Percentiles rank a stretch among this genome's conserved stretches.
phyloP scores from a whole-genome alignment of 2,888 invertebrate genomes.

The Acanthosepion pharaonis region DNA sequence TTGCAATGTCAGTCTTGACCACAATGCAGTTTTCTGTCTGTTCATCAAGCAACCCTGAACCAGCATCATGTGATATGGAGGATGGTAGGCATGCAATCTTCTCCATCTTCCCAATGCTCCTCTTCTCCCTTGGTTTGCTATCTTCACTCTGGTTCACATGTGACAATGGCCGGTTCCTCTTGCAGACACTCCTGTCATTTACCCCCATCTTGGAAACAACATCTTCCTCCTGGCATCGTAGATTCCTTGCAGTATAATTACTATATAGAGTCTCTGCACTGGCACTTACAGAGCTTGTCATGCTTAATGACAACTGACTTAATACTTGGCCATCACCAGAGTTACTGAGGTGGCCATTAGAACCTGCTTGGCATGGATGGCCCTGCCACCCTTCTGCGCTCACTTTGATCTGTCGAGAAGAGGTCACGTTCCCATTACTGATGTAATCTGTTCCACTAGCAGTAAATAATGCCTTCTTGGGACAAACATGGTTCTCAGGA shows the following conservation, averaged over 20 bases:
- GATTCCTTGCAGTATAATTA: neutral
- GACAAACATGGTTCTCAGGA: neutral
- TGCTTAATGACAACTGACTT: neutral
- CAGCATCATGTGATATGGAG: neutral
- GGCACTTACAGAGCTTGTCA: neutral
- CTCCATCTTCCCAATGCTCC: neutral
- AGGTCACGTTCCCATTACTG: neutral
- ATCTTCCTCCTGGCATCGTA: neutral
- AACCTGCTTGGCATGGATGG: neutral
- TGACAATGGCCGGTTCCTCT: neutral
- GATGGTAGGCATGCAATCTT: neutral
- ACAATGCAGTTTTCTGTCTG: slow-evolving; percentile 18
- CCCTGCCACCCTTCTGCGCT: neutral
- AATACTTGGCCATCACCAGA: neutral
- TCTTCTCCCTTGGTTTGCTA: neutral
- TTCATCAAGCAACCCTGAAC: neutral
- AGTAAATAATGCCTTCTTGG: neutral
- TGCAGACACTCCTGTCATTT: neutral
- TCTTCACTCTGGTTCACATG: slow-evolving; percentile 1
- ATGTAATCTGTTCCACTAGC: neutral
- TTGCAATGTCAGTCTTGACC: slow-evolving; percentile 16
- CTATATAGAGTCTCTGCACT: neutral
- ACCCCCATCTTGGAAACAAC: neutral
- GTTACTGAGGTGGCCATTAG: neutral
- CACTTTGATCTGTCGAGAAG: neutral